Evolutionary conservation across 2,113 vertebrate genomes (phyloP).

Genomic region (Macaca nemestrina): DNA sequence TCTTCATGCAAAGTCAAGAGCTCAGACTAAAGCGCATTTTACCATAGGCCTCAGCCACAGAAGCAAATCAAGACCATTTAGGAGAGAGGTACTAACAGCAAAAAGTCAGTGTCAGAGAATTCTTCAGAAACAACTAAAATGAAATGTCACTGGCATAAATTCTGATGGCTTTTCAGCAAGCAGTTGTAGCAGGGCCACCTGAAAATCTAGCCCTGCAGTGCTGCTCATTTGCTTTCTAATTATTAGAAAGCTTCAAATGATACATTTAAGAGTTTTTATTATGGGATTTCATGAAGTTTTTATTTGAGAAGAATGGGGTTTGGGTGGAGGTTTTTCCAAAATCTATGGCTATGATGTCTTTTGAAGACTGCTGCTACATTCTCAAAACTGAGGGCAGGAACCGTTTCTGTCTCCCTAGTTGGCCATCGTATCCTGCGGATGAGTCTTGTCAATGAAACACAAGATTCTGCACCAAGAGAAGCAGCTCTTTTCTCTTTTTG

Average conservation of each 20-base stretch:
- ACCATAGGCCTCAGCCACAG: neutral
- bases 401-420: neutral
- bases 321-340: neutral
- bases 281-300: neutral
- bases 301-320: neutral
- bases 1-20: neutral
- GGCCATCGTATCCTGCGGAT: rapidly evolving
- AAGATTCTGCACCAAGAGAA: neutral
- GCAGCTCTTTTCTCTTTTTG: neutral
- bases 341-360: neutral
- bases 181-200: neutral
- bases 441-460: neutral
- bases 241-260: neutral
- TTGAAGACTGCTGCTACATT: neutral
- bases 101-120: neutral
- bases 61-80: neutral
- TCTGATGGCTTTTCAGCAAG: neutral
- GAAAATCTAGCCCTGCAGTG: neutral
- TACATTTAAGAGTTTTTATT: neutral
- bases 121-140: neutral
- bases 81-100: too few species aligned
- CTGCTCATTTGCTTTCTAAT: neutral
- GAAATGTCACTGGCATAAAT: neutral
- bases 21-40: neutral
- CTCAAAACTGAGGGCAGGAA: neutral